phyloP scores from a whole-genome alignment of 1,140 invertebrate species.

The Phymorhynchus buccinoides region DNA sequence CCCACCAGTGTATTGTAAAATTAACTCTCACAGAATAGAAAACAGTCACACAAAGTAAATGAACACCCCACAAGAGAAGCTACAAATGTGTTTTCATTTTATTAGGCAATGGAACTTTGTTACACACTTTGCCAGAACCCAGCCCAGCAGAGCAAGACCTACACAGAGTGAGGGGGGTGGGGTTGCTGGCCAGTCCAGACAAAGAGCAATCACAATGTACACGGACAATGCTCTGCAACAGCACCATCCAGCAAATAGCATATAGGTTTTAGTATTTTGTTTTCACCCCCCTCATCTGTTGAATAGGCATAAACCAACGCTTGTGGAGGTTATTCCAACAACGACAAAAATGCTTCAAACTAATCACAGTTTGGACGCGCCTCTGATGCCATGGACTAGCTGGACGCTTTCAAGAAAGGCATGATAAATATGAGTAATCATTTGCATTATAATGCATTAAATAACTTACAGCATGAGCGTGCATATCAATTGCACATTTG shows the following conservation, averaged over 20 bases:
- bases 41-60: not conserved
- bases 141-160: conserved; percentile 21
- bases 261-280: not conserved
- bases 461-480: not conserved
- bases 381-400: not conserved
- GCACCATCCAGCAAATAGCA: not conserved
- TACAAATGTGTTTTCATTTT: conserved; percentile 7
- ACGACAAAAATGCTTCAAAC: not conserved
- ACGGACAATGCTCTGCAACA: not conserved
- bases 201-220: not conserved
- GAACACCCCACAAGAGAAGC: not conserved
- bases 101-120: conserved; percentile 29
- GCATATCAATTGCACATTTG: not conserved
- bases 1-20: too few species aligned
- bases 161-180: not conserved
- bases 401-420: not conserved
- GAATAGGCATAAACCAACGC: not conserved
- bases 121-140: conserved; percentile 7
- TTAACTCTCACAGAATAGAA: too few species aligned
- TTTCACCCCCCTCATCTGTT: not conserved
- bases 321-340: conserved; percentile 30
- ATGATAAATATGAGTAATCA: not conserved
- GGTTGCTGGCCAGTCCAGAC: not conserved
- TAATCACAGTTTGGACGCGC: conserved; percentile 19
- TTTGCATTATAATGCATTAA: not conserved